Base-by-base conservation (phyloP, 1,140 invertebrate genomes). In the Ruditapes philippinarum region DNA sequence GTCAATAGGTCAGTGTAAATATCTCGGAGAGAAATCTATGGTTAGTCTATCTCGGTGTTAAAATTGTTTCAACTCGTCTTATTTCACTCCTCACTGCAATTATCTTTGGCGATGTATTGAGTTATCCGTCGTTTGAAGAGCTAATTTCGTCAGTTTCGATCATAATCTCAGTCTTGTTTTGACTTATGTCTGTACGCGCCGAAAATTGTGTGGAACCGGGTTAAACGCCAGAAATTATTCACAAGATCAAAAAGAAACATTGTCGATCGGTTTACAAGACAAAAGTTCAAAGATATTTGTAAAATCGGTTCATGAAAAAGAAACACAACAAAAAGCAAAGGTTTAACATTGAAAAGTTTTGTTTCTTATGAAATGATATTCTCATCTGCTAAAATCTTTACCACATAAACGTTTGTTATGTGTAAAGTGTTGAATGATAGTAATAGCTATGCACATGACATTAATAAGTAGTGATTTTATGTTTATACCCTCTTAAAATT, bases 231-330 rank as follows among this genome's bases (percentile, higher is more conserved):
- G 38, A 36, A 40, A 5, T 70, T n/a, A n/a, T n/a, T 19, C 7
- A 70, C 33, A 38, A 70, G 65, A 70, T 70, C 65, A 70, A 40
- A 62, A 28, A 62, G 57, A 62, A 45, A 62, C 57, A 62, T 28
- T 62, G 3, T 4, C 7, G 36, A 70, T 70, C 38, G 65, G 3
- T 38, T 70, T 70, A 70, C 65, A 38, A 38, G 65, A 70, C 38
- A 31, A 36, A 36, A 70, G 65, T 70, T 70, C 22, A 40, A 70
- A 40, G 38, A 7, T 40, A 70, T 40, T 17, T 36, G 33, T 38
- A 31, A n/a, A 65, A 31, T 65, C 28, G 60, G 60, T 65, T 65
- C 60, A 36, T 36, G n/a, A n/a, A n/a, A n/a, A n/a, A n/a, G n/a
- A n/a, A n/a, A n/a, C n/a, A n/a, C n/a, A n/a, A n/a, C n/a, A 36